Percentiles rank a stretch among this genome's conserved stretches.
Evolutionary conservation across 2,797 vertebrate species (phyloP).

Genomic region (Scyliorhinus canicula): DNA sequence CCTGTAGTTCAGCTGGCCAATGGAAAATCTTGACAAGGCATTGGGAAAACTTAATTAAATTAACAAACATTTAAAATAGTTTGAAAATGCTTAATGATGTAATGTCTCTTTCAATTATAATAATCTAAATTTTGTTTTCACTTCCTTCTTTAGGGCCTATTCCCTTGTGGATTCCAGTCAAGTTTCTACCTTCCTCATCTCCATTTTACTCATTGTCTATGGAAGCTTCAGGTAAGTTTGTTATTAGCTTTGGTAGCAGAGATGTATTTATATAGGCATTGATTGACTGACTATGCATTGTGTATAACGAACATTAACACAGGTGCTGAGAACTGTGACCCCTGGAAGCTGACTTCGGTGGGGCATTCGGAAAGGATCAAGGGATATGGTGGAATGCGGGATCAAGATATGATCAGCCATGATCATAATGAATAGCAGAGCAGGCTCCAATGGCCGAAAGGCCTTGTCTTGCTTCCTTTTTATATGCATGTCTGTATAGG

Average conservation of each 20-base stretch:
- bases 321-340: background rate
- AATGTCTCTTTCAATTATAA: background rate
- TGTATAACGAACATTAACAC: background rate
- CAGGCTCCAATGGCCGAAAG: too few relatives aligned
- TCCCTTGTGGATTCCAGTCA: slow-evolving; percentile 99
- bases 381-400: too few relatives aligned
- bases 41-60: background rate
- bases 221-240: slow-evolving; percentile 94
- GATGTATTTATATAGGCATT: background rate
- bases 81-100: background rate
- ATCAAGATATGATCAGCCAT: too few relatives aligned
- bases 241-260: background rate
- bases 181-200: slow-evolving; percentile 99
- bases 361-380: background rate
- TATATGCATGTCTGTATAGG: too few relatives aligned
- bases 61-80: background rate
- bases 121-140: slow-evolving; percentile 42
- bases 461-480: too few relatives aligned
- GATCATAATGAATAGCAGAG: too few relatives aligned
- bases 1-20: background rate
- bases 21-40: background rate
- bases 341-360: background rate
- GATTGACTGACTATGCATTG: background rate
- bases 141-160: slow-evolving; percentile 74
- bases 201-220: slow-evolving; percentile 98